Evolutionary conservation across 2,888 invertebrate genomes (phyloP).

Genomic region (Andrena haemorrhoa): DNA sequence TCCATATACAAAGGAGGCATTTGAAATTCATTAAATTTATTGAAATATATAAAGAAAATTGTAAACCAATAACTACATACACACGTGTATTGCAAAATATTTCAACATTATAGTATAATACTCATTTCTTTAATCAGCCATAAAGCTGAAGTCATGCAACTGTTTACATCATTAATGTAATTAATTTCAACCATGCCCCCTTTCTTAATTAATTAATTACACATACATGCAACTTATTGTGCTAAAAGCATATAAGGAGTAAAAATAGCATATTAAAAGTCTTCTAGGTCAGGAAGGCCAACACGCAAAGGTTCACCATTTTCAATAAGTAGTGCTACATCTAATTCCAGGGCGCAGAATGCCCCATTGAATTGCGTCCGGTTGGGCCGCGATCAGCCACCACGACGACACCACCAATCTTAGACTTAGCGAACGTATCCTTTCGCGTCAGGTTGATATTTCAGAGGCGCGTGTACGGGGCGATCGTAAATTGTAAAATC

Average conservation of each 20-base stretch:
- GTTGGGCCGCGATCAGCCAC: no score
- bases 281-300: no score
- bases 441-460: slow-evolving; percentile 68
- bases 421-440: slow-evolving; percentile 47
- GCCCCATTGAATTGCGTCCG: neutral
- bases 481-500: slow-evolving; percentile 84
- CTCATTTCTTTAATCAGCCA: no score
- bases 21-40: neutral
- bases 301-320: neutral
- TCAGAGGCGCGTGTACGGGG: slow-evolving; percentile 73
- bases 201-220: no score
- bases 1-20: neutral
- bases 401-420: neutral
- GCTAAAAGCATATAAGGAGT: no score
- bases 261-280: no score
- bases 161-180: no score
- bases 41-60: neutral
- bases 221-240: no score
- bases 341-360: neutral
- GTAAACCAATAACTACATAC: neutral
- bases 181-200: no score
- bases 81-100: no score
- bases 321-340: neutral
- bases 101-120: no score
- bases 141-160: no score